Base-by-base conservation (phyloP, 2,113 vertebrate species). In the Poeciliopsis turrubarensis region DNA sequence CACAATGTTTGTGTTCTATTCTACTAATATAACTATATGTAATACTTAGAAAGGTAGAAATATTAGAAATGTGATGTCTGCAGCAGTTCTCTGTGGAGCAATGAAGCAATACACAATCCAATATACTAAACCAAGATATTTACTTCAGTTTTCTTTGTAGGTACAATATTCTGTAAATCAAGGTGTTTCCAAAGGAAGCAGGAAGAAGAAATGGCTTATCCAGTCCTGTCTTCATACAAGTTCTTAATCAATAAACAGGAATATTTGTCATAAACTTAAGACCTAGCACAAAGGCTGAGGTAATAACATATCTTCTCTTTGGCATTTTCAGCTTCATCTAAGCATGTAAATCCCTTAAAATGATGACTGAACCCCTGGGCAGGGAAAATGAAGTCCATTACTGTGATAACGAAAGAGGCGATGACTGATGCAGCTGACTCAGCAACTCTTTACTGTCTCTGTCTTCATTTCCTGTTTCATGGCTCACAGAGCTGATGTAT, bases 371-470 rank as follows among this genome's bases (percentile, higher is more conserved):
- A 73, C 79, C 77, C 72, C 75, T 78, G 77, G 54, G 84, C 60
- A 65, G 65, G 70, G 70, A 83, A 86, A 89, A 84, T 84, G 84
- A 90, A 89, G 92, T 81, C 77, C 78, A 90, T 93, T 92, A 92
- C 77, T 65, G 81, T 75, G 73, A 89, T 90, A 86, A 86, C 62
- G 63, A 75, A 72, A 51, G 73, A 41, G 68, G 80, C 60, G 15
- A 83, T 91, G 91, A 92, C 87, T 89, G 86, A 94, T 94, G 89
- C 84, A 51, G 89, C 90, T 93, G 91, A 93, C 87, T 94, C 92
- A 93, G 92, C 91, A 87, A 83, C 83, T 88, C 75, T 80, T 89
- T 92, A 94, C 90, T 85, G 87, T 84, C 87, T 85, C 72, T 80
- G 86, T 89, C 91, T 92, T 94, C 89, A 87, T 89, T 90, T 91